Base-by-base conservation (phyloP, 1,140 invertebrate species). In the Danaus melanippus region DNA sequence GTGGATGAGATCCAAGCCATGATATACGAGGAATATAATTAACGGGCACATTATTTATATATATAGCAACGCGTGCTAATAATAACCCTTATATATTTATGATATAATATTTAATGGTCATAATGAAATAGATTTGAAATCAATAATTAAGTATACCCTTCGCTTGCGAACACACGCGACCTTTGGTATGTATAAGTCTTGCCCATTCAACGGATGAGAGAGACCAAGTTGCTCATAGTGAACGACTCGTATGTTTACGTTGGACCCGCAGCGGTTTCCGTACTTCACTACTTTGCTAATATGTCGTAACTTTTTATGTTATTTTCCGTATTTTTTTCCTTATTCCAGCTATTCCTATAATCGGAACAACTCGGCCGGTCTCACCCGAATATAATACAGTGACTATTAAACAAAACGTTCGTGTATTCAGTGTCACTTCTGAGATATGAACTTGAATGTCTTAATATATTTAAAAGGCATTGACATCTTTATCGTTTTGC, bases 191-290 rank as follows among this genome's bases (percentile, higher is more conserved):
- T 41, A 17, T 5, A 42, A 32, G 43, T 39, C 44, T 39, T 32
- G 12, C 6, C 46, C 51, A 60, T 51, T 51, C 43, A 67, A 61
- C 65, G 63, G 58, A 67, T 62, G 51, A 10, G 64, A 42, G 71
- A 75, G 75, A 78, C 76, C 73, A 78, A 78, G 56, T 68, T 67
- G 60, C 61, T 74, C 75, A 71, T 78, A 78, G 76, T 78, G 75
- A 74, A 70, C n/a, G n/a, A n/a, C n/a, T n/a, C n/a, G n/a, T n/a
- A 62, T 71, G 65, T 74, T 71, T 75, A 32, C 66, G 62, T 60
- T 44, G 56, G 56, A 53, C 58, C 64, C 56, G 42, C 45, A 63
- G 60, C 60, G 56, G 56, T 62, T 44, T 60, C 57, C 60, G 65
- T 66, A 66, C 61, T 67, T 67, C 60, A 60, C 53, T 53, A 52